These are phyloP conservation scores for Melanaphis sacchari DNA, from an alignment of 1,140 invertebrate species.

Conservation along the genomic window DNA sequence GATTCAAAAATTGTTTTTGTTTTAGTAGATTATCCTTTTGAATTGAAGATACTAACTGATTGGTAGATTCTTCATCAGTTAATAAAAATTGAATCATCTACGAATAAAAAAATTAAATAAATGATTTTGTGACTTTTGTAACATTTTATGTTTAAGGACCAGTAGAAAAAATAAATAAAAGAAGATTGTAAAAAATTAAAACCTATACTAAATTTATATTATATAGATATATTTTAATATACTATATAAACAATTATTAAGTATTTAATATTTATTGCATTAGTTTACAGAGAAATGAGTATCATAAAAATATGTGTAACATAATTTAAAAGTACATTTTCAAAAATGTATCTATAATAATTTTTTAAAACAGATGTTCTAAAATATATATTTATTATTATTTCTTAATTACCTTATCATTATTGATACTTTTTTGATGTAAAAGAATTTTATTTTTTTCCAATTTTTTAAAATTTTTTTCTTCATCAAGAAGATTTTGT, in stretches of 20 bases:
- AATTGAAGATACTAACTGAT: constrained; percentile 27
- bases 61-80: constrained; percentile 31
- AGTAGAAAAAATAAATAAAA: background rate
- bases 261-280: background rate
- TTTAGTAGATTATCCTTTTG: constrained; percentile 24
- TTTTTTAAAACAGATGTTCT: background rate
- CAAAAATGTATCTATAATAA: too few relatives aligned
- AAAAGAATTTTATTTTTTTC: constrained; percentile 40
- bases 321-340: background rate
- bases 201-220: background rate
- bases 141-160: background rate
- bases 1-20: background rate
- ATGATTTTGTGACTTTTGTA: background rate
- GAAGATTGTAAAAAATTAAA: background rate
- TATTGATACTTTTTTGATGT: constrained; percentile 1
- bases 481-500: constrained; percentile 26
- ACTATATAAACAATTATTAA: background rate
- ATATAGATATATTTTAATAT: too few relatives aligned
- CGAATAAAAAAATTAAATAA: background rate
- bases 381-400: background rate
- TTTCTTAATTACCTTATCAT: constrained; percentile 44
- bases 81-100: constrained; percentile 43
- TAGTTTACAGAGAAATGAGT: background rate
- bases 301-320: background rate
- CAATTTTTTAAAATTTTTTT: constrained; percentile 22